Percentiles rank a stretch among this genome's conserved stretches.
These are phyloP conservation scores for Halcyon smyrnensis DNA, from an alignment of 2,797 vertebrate species.

Conservation along the genomic window DNA sequence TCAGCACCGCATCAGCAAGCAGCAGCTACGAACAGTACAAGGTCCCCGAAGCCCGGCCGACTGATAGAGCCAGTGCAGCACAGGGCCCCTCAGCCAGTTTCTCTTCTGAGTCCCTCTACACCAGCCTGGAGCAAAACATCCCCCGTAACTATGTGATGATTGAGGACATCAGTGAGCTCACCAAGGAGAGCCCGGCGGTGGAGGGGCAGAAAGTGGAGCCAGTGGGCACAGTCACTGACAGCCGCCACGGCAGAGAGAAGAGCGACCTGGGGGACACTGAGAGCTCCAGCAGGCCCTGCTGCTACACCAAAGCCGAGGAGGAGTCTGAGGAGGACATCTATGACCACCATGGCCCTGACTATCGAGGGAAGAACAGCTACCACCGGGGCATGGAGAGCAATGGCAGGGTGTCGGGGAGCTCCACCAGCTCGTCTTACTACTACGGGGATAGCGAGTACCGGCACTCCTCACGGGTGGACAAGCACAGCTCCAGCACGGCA, in stretches of 20 bases:
- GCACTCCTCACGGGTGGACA: constrained; percentile 84
- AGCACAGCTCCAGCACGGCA: constrained; percentile 78
- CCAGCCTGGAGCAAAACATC: constrained; percentile 95
- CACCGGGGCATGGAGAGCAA: constrained; percentile 87
- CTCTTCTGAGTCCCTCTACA: constrained; percentile 89
- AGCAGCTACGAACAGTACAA: constrained; percentile 90
- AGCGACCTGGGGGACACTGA: constrained; percentile 81
- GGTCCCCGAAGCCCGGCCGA: constrained; percentile 81
- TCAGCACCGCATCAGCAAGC: constrained; percentile 79
- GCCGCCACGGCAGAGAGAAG: constrained; percentile 84
- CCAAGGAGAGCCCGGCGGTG: constrained; percentile 88
- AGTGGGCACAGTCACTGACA: constrained; percentile 62
- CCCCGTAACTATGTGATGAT: constrained; percentile 99
- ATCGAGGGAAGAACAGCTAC: constrained; percentile 83
- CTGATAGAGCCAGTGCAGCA: constrained; percentile 80
- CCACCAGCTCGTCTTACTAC: constrained; percentile 86
- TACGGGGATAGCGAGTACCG: constrained; percentile 88
- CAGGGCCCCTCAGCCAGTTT: constrained; percentile 89
- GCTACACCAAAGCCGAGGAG: constrained; percentile 90
- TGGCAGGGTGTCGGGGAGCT: constrained; percentile 83
- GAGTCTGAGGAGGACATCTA: constrained; percentile 94
- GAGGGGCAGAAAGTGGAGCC: constrained; percentile 87
- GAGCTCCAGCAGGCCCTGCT: constrained; percentile 80
- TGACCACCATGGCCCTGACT: constrained; percentile 87
- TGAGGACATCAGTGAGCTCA: constrained; percentile 98